Evolutionary conservation across 2,797 vertebrate genomes (phyloP), one percentile per base, ranked within the genome.

Genomic region (Masticophis lateralis): DNA sequence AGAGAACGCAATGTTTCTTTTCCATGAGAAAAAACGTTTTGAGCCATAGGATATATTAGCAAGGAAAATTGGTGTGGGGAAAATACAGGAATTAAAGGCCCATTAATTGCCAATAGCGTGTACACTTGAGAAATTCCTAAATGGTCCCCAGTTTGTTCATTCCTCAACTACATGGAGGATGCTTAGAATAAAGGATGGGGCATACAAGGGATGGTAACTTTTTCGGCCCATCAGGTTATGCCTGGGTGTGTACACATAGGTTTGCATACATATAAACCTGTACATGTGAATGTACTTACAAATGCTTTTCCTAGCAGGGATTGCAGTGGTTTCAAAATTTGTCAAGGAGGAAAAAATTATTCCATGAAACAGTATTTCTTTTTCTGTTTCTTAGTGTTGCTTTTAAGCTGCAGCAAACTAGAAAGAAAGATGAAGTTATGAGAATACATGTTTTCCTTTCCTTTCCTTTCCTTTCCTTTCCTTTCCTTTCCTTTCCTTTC

Each of bases 11-110:
- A n/a, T 16, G 79, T 90, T 90, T 86, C 2, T 92, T 92, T 90
- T 94, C 55, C 55, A 93, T 90, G 86, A 86, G 88, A 87, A 92
- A 32, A 66, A 86, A 37, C 59, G 43, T 90, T 93, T 8, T 66
- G 51, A 66, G 25, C 32, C 87, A 91, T 43, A 20, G 55, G 51
- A 61, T 83, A 47, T 20, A 90, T 55, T 60, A 55, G 37, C 63
- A 60, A 27, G 79, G n/a, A 18, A 63, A 86, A 66, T 18, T 57
- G 56, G 59, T 20, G 32, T 43, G 51, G 79, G n/a, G 32, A 59
- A 25, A 47, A n/a, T 20, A 47, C 2, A 66, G 51, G 32, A 66
- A 66, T 66, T 14, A 79, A 27, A 43, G 14, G 16, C n/a, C 43
- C 25, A 63, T 90, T 86, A 66, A 69, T 57, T 90, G 89, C 63